phyloP scores from a whole-genome alignment of 2,113 vertebrate species.

The Sus scrofa region DNA sequence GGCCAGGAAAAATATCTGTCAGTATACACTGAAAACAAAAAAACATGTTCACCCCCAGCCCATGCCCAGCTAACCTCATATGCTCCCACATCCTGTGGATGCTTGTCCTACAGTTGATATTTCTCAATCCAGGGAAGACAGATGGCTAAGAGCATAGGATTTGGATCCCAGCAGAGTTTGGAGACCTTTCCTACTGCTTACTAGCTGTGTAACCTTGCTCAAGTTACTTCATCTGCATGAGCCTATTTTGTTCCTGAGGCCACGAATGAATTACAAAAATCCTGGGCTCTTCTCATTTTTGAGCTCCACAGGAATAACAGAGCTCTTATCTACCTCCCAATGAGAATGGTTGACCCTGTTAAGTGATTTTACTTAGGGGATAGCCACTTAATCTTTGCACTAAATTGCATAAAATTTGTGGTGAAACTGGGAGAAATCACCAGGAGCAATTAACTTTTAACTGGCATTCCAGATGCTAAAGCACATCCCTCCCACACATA shows the following conservation, averaged over 20 bases:
- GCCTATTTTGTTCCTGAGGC: conserved; percentile 24
- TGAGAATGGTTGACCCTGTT: conserved; percentile 51
- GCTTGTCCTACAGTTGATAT: conserved; percentile 47
- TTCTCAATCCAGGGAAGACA: conserved; percentile 56
- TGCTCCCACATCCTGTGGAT: conserved; percentile 24
- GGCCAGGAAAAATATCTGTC: conserved; percentile 36
- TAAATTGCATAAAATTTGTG: conserved; percentile 62
- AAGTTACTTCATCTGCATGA: conserved; percentile 56
- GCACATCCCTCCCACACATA: neutral
- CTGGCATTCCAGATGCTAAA: conserved; percentile 60
- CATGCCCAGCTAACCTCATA: conserved; percentile 42
- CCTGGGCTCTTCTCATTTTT: conserved; percentile 40
- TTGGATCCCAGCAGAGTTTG: conserved; percentile 37
- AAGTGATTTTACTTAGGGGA: conserved; percentile 47
- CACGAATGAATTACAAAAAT: conserved; percentile 57
- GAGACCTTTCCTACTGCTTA: conserved; percentile 54
- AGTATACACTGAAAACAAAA: conserved; percentile 8
- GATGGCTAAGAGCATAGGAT: conserved; percentile 54
- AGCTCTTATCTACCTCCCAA: conserved; percentile 41
- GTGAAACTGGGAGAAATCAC: conserved; percentile 60
- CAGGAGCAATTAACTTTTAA: conserved; percentile 73
- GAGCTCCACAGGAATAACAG: conserved; percentile 35
- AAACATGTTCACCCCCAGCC: neutral
- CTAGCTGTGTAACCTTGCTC: conserved; percentile 47
- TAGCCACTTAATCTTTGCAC: conserved; percentile 54